Percentiles rank a stretch among this genome's conserved stretches.
Evolutionary conservation across 2,888 invertebrate genomes (phyloP).

Genomic region (Megamerina dolium): DNA sequence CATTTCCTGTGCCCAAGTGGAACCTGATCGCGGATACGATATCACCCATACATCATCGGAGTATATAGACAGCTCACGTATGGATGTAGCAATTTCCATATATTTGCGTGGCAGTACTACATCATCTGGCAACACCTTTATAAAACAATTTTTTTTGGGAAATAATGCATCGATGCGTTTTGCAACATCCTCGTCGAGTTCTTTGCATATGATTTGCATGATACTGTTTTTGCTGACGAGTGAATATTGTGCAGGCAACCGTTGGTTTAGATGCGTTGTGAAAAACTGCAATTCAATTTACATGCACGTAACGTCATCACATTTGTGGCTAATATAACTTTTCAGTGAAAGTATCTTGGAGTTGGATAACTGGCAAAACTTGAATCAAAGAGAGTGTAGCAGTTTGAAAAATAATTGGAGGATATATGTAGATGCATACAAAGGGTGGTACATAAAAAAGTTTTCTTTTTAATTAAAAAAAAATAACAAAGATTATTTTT

Average conservation of each 20-base stretch:
- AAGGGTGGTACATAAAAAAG: too few relatives aligned
- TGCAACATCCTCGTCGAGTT: constrained; percentile 57
- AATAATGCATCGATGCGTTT: constrained; percentile 62
- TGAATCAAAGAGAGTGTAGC: too few relatives aligned
- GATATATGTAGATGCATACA: too few relatives aligned
- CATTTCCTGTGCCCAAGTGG: constrained; percentile 93
- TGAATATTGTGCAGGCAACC: constrained; percentile 12
- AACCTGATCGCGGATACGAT: constrained; percentile 85
- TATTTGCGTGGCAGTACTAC: constrained; percentile 66
- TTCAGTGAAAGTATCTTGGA: constrained; percentile 38
- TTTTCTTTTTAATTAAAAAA: too few relatives aligned
- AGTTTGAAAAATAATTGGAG: too few relatives aligned
- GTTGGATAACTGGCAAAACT: too few relatives aligned
- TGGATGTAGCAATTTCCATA: constrained; percentile 61
- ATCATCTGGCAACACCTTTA: constrained; percentile 66
- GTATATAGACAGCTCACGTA: constrained; percentile 64
- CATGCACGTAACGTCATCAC: too few relatives aligned
- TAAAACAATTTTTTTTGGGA: constrained; percentile 62
- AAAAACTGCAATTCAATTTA: constrained; percentile 21
- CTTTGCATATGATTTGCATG: constrained; percentile 50
- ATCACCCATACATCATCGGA: constrained; percentile 79
- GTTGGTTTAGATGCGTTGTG: constrained; percentile 18
- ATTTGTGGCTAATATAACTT: not conserved
- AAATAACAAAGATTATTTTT: too few relatives aligned
- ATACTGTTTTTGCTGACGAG: constrained; percentile 5